Evolutionary conservation across 2,888 invertebrate genomes (phyloP).

Genomic region (Drosophila niveifrons): DNA sequence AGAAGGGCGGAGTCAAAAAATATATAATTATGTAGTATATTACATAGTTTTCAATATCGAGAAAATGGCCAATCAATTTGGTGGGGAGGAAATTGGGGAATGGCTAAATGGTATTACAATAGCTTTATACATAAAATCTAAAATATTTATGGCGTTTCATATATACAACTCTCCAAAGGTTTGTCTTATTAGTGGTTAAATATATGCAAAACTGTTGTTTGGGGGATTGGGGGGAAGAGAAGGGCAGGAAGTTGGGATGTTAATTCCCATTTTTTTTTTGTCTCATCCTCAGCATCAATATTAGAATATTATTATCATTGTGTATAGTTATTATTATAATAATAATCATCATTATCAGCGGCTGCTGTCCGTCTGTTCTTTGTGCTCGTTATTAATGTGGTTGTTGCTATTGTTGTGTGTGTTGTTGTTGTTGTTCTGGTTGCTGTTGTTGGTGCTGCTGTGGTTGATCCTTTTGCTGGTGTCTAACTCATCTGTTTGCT

Average conservation of each 20-base stretch:
- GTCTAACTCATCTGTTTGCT: slow-evolving; percentile 72
- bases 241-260: slow-evolving; percentile 16
- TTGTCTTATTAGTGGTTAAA: slow-evolving; percentile 64
- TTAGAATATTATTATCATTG: slow-evolving; percentile 13
- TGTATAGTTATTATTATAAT: slow-evolving; percentile 16
- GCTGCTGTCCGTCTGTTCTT: slow-evolving; percentile 36
- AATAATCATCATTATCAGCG: slow-evolving; percentile 28
- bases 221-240: slow-evolving; percentile 10
- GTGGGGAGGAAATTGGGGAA: slow-evolving; percentile 52
- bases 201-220: slow-evolving; percentile 46
- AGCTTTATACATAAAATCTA: slow-evolving; percentile 68
- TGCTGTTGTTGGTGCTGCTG: slow-evolving; percentile 22
- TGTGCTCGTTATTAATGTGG: slow-evolving; percentile 44
- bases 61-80: slow-evolving; percentile 16
- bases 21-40: slow-evolving; percentile 26
- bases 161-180: slow-evolving; percentile 51
- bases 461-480: slow-evolving; percentile 56
- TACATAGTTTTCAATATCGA: slow-evolving; percentile 26
- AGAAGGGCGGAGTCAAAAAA: not conserved
- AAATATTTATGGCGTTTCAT: slow-evolving; percentile 61
- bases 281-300: slow-evolving; percentile 27
- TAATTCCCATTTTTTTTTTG: slow-evolving; percentile 5
- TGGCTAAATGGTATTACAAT: slow-evolving; percentile 58
- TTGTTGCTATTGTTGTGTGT: slow-evolving; percentile 31
- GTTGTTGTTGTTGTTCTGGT: slow-evolving; percentile 20